These are phyloP conservation scores for Nasalis larvatus DNA, from an alignment of 2,113 vertebrate species.

Conservation along the genomic window DNA sequence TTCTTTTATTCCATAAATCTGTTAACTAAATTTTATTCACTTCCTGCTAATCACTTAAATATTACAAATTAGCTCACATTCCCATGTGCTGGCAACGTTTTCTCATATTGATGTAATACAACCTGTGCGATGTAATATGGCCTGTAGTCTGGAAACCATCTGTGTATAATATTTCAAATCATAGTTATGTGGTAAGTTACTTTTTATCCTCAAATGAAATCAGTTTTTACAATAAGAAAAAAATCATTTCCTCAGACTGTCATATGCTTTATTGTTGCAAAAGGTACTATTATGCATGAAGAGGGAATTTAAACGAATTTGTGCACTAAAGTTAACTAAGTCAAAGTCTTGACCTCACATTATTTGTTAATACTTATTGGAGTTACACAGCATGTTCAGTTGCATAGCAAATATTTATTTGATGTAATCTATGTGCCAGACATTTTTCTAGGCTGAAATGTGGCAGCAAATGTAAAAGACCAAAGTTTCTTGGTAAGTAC, in stretches of 20 bases:
- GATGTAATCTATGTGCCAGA: background rate
- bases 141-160: background rate
- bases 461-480: background rate
- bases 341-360: background rate
- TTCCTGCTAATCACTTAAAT: background rate
- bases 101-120: background rate
- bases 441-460: background rate
- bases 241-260: background rate
- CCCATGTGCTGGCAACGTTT: background rate
- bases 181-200: background rate
- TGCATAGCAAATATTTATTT: background rate
- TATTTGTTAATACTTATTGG: background rate
- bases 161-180: conserved; percentile 10
- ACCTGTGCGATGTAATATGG: background rate
- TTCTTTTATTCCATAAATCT: background rate
- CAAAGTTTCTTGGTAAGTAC: background rate
- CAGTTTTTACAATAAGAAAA: background rate
- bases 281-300: background rate
- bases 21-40: background rate
- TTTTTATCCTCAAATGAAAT: conserved; percentile 23
- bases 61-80: background rate
- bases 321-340: background rate
- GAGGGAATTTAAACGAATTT: background rate
- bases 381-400: background rate
- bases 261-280: background rate